Percentiles rank a stretch among this genome's conserved stretches.
Evolutionary conservation across 2,113 vertebrate species (phyloP).

Genomic region (Tricholaema leucomelas): DNA sequence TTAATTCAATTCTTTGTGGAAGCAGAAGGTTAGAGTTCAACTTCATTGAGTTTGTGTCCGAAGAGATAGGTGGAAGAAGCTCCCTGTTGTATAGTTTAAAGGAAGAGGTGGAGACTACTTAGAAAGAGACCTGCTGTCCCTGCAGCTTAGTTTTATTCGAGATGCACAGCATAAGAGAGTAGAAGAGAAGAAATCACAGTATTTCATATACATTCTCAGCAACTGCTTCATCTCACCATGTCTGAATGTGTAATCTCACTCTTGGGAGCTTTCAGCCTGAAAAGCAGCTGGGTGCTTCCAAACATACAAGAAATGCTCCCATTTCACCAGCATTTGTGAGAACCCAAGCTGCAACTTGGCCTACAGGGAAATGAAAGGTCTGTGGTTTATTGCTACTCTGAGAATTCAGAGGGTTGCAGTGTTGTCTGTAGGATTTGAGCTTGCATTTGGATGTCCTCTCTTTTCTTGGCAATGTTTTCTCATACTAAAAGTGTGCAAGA

Average conservation of each 20-base stretch:
- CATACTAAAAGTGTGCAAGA: not conserved
- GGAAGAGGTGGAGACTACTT: not conserved
- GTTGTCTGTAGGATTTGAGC: not conserved
- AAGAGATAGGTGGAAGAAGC: not conserved
- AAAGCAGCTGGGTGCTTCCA: not conserved
- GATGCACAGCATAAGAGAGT: not conserved
- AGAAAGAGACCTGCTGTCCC: constrained; percentile 9
- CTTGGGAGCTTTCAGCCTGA: not conserved
- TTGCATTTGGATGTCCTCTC: not conserved
- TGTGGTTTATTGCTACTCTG: not conserved
- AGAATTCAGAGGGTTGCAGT: not conserved
- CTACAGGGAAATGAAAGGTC: not conserved
- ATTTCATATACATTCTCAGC: not conserved
- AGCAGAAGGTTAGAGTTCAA: constrained; percentile 26
- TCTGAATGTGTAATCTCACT: not conserved
- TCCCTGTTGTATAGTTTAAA: constrained; percentile 3
- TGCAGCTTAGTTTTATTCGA: not conserved
- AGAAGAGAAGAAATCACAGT: not conserved
- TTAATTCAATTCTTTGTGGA: constrained; percentile 29
- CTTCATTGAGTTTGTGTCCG: not conserved
- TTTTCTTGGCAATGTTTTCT: not conserved
- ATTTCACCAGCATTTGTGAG: not conserved
- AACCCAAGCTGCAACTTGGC: not conserved
- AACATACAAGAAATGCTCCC: not conserved
- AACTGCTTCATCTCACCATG: not conserved